Evolutionary conservation across 2,113 vertebrate species (phyloP), one percentile per base, ranked within the genome.

Genomic region (Periophthalmus modestus): DNA sequence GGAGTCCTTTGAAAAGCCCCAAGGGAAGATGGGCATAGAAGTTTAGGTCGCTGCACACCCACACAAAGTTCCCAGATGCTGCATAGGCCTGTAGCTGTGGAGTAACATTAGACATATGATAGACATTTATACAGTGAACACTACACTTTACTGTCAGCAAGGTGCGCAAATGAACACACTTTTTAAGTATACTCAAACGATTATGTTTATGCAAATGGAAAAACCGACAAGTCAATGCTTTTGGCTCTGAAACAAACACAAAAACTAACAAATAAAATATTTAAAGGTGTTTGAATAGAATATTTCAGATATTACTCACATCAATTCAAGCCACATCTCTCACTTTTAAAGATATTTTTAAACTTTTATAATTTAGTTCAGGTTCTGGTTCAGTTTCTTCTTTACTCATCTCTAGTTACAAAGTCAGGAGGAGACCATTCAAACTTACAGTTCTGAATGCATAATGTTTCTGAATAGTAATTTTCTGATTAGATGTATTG

Each of bases 1-100:
- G 82, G 83, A 80, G 57, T 84, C 84, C 82, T 88, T 88, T 88
- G 79, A 91, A 87, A 80, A 71, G 72, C 87, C 83, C 88, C 88
- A 67, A 54, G 68, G 90, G 87, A 76, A 85, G 69, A 82, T 74
- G 63, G 72, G 82, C 79, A 88, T 72, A 83, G 85, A 81, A 83
- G 87, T 83, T 83, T 84, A 87, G 85, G 90, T 84, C 73, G 88
- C 80, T 66, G 39, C 76, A 84, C 87, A 85, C 89, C 89, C 87
- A 90, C 91, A 84, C 73, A 69, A 68, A 75, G 68, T 87, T 89
- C 78, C 78, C 78, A 80, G 70, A 28, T 82, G 75, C 75, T 75
- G 78, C 74, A 73, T 73, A 52, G 68, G 57, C 76, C 79, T 71
- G 74, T 58, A 74, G 71, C 72, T 74, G 71, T 46, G 48, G 74